Percentiles rank a stretch among this genome's conserved stretches.
phyloP scores from a whole-genome alignment of 64 coral and sea anemone genomes.

The Dendronephthya gigantea region DNA sequence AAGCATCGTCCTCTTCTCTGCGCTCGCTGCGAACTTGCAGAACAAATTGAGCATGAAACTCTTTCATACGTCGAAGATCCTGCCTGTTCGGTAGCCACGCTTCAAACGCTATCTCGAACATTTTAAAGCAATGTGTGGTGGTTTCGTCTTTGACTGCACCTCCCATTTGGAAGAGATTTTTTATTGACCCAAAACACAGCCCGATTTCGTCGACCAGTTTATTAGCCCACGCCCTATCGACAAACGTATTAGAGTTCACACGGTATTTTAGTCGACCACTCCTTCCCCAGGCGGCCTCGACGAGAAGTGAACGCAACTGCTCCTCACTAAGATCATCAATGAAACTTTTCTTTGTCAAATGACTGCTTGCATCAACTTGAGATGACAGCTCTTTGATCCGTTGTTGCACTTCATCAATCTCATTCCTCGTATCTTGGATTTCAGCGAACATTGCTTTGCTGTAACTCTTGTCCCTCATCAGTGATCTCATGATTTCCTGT shows the following conservation, averaged over 20 bases:
- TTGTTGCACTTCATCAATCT: neutral
- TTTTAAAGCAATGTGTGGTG: neutral
- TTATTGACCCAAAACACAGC: neutral
- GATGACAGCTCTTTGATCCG: neutral
- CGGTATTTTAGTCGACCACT: neutral
- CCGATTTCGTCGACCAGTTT: neutral
- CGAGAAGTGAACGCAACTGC: neutral
- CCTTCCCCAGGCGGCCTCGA: neutral
- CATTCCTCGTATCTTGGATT: neutral
- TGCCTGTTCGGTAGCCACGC: neutral
- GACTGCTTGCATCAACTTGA: neutral
- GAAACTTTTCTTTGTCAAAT: neutral
- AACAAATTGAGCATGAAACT: neutral
- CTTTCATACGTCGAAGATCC: neutral
- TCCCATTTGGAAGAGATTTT: neutral
- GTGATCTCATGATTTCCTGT: neutral
- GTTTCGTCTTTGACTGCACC: neutral
- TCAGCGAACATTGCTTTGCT: neutral
- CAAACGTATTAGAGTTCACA: too few species aligned
- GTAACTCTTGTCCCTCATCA: neutral
- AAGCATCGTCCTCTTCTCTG: neutral
- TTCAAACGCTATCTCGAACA: neutral
- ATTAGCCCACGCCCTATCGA: neutral
- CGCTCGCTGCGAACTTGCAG: neutral
- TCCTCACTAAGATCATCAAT: neutral